Evolutionary conservation across 2,797 vertebrate species (phyloP), one percentile per base, ranked within the genome.

Genomic region (Sebastes hopkinsi): DNA sequence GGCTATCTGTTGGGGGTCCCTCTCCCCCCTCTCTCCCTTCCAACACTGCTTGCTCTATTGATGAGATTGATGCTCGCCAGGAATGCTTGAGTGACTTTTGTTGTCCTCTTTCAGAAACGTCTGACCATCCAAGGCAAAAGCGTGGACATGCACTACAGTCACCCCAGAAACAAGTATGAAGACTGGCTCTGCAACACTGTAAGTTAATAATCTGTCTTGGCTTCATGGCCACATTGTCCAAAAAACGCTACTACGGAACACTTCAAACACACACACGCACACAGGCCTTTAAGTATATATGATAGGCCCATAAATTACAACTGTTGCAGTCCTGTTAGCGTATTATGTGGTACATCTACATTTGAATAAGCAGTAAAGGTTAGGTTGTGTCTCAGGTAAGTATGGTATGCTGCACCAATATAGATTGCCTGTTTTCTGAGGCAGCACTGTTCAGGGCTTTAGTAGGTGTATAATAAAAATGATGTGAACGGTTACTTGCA

Each of bases 181-280:
- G 99, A 99, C 91, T 99, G 99, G 99, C 97, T 99, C 89, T 99
- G 99, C 95, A 99, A 97, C 95, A 98, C 98, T 94, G 99, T 99
- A 97, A 89, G 92, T 95, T 79, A 30, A 83, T 67, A 9, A 74
- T 69, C 62, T 72, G n/a, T 77, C 25, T 81, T 77, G 52, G 69
- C 72, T 81, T 80, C n/a, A 56, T 73, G 27, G 27, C 67, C 34
- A 36, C 58, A 42, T 71, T 81, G 61, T 74, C 20, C 36, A 67
- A 76, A 76, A 74, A 67, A 14, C 85, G 16, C 54, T 80, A 73
- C 58, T 38, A 23, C 75, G 77, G 68, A 83, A 77, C 75, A 79
- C 25, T 61, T 23, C 60, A 29, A 69, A 27, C 55, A 62, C 65
- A 72, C 38, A 58, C 32, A 76, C 62, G 36, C 36, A 74, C 72